Evolutionary conservation across 2,113 vertebrate genomes (phyloP), one percentile per base, ranked within the genome.

Genomic region (Bettongia penicillata): DNA sequence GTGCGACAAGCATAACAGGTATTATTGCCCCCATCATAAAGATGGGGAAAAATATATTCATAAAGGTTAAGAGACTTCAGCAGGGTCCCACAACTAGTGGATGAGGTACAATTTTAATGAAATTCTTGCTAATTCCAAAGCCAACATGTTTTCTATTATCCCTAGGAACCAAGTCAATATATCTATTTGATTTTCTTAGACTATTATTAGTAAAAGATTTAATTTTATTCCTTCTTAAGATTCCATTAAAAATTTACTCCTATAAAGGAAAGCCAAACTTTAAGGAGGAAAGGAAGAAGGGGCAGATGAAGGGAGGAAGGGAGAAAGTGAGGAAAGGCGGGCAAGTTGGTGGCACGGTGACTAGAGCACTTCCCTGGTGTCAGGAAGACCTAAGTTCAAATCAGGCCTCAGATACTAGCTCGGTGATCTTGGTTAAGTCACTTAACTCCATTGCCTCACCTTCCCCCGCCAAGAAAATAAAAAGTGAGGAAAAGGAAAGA

Each of bases 251-350:
- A 84, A 19, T 22, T 22, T 4, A 68, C 16, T 84, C 19, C 19
- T 84, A 22, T 84, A 84, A 43, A 84, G 6, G 68, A 77, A 77
- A 8, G 37, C 3, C 55, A 55, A 26, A 55, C 25, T 55, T 55
- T 26, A 61, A 37, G 31, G 3, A 68, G 61, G 61, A 68, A 37
- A 5, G 31, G 31, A 37, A 8, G 26, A 57, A 26, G 26, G 55
- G 25, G 28, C 0, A 57, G 0, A 10, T 28, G 26, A 26, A 26
- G 1, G 6, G 2, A 68, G 12, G 5, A 37, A 14, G 11, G 0
- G 8, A 37, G 31, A 16, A 37, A 68, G 12, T 9, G 28, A 68
- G 24, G 61, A 11, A 61, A 31, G 28, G 2, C 3, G 48, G 48
- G 48, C 48, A 48, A 3, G 2, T 48, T 48, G 48, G 48, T 48